Percentiles rank a stretch among this genome's conserved stretches.
Conservation (phyloP, 2,113 vertebrate genomes). For the Shinisaurus crocodilurus region DNA sequence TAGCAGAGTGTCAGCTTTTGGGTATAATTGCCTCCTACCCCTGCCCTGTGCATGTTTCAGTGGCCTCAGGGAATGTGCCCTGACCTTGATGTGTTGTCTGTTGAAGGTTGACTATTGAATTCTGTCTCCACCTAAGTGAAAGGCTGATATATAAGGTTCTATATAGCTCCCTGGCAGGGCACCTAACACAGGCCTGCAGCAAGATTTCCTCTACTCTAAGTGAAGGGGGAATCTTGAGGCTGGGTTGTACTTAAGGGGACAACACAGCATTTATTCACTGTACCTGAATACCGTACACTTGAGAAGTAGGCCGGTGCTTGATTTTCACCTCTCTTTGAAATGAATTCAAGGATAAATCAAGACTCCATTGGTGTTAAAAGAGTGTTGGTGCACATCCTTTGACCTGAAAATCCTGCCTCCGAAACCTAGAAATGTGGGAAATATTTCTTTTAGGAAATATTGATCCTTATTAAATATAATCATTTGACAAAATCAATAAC, state of each 20-base stretch:
- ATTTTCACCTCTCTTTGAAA: not conserved
- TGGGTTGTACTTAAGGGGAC: not conserved
- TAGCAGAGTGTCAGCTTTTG: not conserved
- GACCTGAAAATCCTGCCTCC: not conserved
- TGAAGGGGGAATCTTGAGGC: not conserved
- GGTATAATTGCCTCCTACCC: not conserved
- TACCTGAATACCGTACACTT: not conserved
- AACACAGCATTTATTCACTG: not conserved
- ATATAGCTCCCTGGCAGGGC: not conserved
- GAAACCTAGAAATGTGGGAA: not conserved
- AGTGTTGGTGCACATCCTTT: not conserved
- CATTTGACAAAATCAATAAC: no score
- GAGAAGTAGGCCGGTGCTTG: not conserved
- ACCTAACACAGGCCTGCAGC: not conserved
- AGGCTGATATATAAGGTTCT: not conserved
- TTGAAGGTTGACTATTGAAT: not conserved
- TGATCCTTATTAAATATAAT: no score
- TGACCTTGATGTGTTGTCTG: not conserved
- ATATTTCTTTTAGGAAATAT: no score
- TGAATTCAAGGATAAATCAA: not conserved
- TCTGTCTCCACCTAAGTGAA: not conserved
- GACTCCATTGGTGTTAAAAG: not conserved
- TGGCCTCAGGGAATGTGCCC: not conserved
- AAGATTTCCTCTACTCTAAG: not conserved
- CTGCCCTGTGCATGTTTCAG: no score